phyloP scores from a whole-genome alignment of 2,113 vertebrate genomes.

The Aegithalos caudatus region DNA sequence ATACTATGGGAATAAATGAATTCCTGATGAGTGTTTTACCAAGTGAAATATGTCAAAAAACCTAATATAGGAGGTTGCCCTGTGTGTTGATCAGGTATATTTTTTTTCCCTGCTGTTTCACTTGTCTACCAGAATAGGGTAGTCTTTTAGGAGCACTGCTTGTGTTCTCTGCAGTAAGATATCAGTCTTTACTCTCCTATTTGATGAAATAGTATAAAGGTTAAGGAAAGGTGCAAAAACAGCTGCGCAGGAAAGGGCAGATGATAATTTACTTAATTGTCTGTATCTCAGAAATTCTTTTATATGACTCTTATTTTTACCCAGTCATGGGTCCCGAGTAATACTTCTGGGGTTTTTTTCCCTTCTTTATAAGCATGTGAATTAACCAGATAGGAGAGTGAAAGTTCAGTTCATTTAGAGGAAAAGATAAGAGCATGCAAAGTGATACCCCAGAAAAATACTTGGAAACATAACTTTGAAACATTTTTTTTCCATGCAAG shows the following conservation, averaged over 20 bases:
- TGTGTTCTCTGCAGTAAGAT: not conserved
- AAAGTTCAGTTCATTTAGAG: not conserved
- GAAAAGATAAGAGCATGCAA: not conserved
- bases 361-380: not conserved
- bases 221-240: not conserved
- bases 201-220: not conserved
- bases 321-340: not conserved
- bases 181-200: not conserved
- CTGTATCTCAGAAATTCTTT: not conserved
- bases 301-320: not conserved
- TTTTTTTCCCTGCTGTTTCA: not conserved
- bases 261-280: not conserved
- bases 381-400: not conserved
- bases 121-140: not conserved
- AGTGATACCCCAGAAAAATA: not conserved
- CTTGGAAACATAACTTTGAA: not conserved
- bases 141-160: not conserved
- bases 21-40: not conserved
- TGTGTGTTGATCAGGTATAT: not conserved
- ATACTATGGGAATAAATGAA: not conserved
- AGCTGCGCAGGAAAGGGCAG: not conserved
- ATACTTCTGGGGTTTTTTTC: not conserved
- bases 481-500: not conserved
- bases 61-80: not conserved
- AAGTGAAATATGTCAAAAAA: not conserved